Percentiles rank a stretch among this genome's conserved stretches.
Evolutionary conservation across 2,113 vertebrate genomes (phyloP).

Genomic region (Catharus minimus): DNA sequence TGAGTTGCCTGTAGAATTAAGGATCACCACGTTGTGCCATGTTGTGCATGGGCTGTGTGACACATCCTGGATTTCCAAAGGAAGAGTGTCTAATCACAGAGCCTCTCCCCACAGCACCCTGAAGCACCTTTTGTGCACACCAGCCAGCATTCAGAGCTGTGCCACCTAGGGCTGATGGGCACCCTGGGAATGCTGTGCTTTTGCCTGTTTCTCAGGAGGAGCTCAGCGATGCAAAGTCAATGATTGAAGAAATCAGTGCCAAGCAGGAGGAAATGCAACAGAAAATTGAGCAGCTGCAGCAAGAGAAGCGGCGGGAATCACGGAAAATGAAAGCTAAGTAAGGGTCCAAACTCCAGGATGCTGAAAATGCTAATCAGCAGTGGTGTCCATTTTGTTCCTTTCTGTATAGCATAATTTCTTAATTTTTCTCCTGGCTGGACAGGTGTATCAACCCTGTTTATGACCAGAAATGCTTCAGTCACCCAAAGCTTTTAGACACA

Average conservation of each 20-base stretch:
- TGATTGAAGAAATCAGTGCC: constrained; percentile 88
- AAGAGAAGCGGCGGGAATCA: constrained; percentile 80
- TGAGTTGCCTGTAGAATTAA: not conserved
- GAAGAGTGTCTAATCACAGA: not conserved
- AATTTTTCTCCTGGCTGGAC: not conserved
- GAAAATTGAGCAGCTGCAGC: constrained; percentile 85
- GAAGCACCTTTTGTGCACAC: not conserved
- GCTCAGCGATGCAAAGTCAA: constrained; percentile 84
- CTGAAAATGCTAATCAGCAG: not conserved
- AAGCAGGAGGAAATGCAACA: constrained; percentile 89
- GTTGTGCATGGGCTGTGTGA: not conserved
- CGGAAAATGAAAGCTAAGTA: constrained; percentile 83
- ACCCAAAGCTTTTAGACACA: not conserved
- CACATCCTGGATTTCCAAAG: not conserved
- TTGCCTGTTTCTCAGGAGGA: constrained; percentile 82
- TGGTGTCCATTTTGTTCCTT: not conserved
- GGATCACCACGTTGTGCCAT: not conserved
- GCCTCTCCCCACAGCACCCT: not conserved
- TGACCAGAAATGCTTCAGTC: not conserved
- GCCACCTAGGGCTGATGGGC: not conserved
- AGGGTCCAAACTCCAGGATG: constrained; percentile 5
- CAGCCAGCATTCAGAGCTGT: not conserved
- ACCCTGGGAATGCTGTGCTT: not conserved
- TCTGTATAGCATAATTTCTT: not conserved
- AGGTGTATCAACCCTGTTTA: not conserved